These are phyloP conservation scores for Euura saliciscinereae DNA, from an alignment of 1,140 invertebrate species.

Conservation along the genomic window DNA sequence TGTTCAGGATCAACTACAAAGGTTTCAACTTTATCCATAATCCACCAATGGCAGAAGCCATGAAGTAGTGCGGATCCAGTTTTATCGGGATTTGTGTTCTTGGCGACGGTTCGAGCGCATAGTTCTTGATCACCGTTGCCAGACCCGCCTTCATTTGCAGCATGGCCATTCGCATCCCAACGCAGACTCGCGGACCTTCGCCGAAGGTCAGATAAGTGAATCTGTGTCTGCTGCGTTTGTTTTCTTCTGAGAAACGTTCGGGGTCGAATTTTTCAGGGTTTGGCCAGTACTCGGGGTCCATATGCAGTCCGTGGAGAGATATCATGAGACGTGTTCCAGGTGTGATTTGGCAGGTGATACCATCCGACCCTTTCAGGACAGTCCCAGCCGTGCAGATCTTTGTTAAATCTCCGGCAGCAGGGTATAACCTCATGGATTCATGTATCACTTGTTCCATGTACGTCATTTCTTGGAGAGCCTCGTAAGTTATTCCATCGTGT, in stretches of 20 bases:
- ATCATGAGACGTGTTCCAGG: constrained; percentile 47
- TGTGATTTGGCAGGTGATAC: constrained; percentile 23
- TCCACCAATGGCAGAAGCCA: constrained; percentile 19
- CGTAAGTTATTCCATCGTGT: constrained; percentile 29
- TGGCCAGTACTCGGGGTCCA: constrained; percentile 56
- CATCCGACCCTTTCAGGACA: constrained; percentile 34
- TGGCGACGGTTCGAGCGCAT: constrained; percentile 35
- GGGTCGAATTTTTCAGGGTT: constrained; percentile 62
- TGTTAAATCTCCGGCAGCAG: constrained; percentile 2
- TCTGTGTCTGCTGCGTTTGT: constrained; percentile 36
- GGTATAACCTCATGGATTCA: constrained; percentile 32
- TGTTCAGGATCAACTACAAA: not conserved
- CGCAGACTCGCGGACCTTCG: constrained; percentile 59
- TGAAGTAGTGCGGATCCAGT: constrained; percentile 14
- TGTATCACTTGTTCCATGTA: constrained; percentile 37
- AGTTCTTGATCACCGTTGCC: constrained; percentile 44
- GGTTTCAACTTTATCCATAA: constrained; percentile 33
- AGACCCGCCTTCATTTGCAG: constrained; percentile 59
- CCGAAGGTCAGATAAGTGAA: constrained; percentile 59
- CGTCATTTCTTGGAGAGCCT: constrained; percentile 29
- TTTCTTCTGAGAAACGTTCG: constrained; percentile 54
- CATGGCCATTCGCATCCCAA: constrained; percentile 59
- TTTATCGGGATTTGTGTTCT: constrained; percentile 33
- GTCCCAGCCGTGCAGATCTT: constrained; percentile 37
- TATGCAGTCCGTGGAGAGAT: constrained; percentile 56